phyloP scores from a whole-genome alignment of 2,113 vertebrate species.

The Mellivora capensis region DNA sequence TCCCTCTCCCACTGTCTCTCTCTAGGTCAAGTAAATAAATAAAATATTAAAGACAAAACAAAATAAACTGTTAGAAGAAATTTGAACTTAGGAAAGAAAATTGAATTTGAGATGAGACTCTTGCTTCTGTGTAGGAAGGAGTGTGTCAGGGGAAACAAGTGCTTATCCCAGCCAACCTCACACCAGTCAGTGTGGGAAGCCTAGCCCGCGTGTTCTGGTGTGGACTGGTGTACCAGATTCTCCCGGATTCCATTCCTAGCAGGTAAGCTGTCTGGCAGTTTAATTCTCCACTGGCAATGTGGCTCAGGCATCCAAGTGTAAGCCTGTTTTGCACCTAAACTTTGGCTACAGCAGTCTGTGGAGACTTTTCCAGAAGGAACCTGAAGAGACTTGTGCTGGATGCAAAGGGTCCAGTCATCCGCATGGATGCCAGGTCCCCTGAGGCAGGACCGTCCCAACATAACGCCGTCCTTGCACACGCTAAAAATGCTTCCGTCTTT shows the following conservation, averaged over 20 bases:
- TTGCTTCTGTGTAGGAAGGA: background rate
- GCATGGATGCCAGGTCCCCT: background rate
- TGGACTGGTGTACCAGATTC: background rate
- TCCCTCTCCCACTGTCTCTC: no score
- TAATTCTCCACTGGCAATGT: background rate
- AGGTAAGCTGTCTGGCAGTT: background rate
- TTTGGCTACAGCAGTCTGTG: background rate
- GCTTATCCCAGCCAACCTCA: background rate
- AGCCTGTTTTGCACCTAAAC: background rate
- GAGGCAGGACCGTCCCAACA: background rate
- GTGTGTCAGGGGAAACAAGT: background rate
- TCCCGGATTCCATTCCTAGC: background rate
- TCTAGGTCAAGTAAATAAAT: no score
- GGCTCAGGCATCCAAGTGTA: background rate
- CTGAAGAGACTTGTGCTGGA: conserved; percentile 36
- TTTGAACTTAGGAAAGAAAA: background rate
- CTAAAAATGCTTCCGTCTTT: background rate
- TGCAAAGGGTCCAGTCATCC: background rate
- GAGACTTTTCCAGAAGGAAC: conserved; percentile 35
- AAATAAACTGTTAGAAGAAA: background rate
- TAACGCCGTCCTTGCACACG: background rate
- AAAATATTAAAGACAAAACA: no score
- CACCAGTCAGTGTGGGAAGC: background rate
- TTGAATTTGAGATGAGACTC: background rate
- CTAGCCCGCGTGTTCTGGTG: background rate